A percentile compares a stretch with the other conserved stretches of the same genome.
Conservation (phyloP, 1,140 invertebrate genomes). For the Drosophila bocki region DNA sequence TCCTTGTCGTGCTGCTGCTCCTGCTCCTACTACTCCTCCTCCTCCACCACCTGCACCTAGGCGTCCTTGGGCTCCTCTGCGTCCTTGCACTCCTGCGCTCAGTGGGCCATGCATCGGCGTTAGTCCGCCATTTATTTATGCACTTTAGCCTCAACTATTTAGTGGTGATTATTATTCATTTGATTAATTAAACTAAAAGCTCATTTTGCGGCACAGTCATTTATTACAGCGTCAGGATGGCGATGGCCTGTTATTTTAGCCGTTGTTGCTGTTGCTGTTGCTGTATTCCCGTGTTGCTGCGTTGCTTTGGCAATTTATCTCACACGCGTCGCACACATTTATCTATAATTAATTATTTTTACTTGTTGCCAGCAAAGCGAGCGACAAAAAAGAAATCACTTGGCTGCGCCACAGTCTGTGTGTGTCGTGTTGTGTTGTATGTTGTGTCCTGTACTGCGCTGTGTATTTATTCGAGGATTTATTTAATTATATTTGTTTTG, state of each 20-base stretch:
- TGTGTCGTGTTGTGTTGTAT: constrained; percentile 10
- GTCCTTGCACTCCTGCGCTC: constrained; percentile 23
- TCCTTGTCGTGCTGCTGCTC: constrained; percentile 2
- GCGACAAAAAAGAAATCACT: constrained; percentile 65
- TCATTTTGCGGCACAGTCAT: constrained; percentile 78
- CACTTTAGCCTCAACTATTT: constrained; percentile 62
- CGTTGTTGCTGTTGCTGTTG: constrained; percentile 20
- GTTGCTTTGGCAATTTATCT: constrained; percentile 60
- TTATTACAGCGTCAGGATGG: constrained; percentile 61
- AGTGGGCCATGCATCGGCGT: constrained; percentile 64
- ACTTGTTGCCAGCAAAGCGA: constrained; percentile 67
- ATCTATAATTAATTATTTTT: constrained; percentile 83
- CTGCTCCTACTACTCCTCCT: background rate
- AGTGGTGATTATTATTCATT: constrained; percentile 58
- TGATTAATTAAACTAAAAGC: constrained; percentile 84
- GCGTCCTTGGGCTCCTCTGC: constrained; percentile 24
- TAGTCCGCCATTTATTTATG: constrained; percentile 44
- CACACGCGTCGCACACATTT: constrained; percentile 71
- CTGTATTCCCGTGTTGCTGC: constrained; percentile 21
- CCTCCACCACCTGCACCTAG: constrained; percentile 2
- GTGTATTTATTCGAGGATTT: constrained; percentile 48
- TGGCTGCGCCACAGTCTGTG: constrained; percentile 4
- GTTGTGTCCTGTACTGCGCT: constrained; percentile 8
- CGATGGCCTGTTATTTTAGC: constrained; percentile 19
- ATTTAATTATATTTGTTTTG: constrained; percentile 60